Evolutionary conservation across 2,888 invertebrate genomes (phyloP), one percentile per base, ranked within the genome.

Genomic region (Epicampocera succincta): DNA sequence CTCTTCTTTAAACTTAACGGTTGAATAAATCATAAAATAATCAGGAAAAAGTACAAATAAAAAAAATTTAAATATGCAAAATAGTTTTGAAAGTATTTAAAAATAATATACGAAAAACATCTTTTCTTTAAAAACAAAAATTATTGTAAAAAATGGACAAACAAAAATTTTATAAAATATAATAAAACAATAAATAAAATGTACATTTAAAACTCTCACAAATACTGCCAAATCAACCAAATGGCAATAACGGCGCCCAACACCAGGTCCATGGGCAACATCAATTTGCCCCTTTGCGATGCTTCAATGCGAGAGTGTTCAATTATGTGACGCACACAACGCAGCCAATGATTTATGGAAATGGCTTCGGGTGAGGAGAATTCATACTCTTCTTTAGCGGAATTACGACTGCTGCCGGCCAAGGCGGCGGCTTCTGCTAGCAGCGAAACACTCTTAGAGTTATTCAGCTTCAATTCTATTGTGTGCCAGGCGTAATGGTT

Each of bases 181-280:
- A n/a, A n/a, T n/a, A 66, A 19, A 65, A 71, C 33, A 56, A 21
- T n/a, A 19, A 60, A 44, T 33, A 46, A 68, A 66, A 25, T 19
- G 2, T 50, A 61, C 44, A 48, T 44, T 54, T 42, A n/a, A 19
- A 19, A 44, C 46, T 68, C 66, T 83, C 87, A 90, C 83, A 90
- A 86, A 83, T 87, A 89, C 21, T 88, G 87, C 88, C 89, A 90
- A 75, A 90, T 87, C 29, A 89, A 83, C 90, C 90, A 90, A 66
- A 90, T 86, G 83, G 87, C 87, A 66, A 88, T 78, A 15, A 84
- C 79, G n/a, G 87, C 85, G 21, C 85, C 86, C 80, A 90, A 82
- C 15, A 88, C 87, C 78, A 89, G 74, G 80, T 90, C 90, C 89
- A 90, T 90, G 66, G 90, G 90, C 84, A 90, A 65, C 9, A 87